Evolutionary conservation across 1,140 invertebrate genomes (phyloP).

Genomic region (Augochlora pura): DNA sequence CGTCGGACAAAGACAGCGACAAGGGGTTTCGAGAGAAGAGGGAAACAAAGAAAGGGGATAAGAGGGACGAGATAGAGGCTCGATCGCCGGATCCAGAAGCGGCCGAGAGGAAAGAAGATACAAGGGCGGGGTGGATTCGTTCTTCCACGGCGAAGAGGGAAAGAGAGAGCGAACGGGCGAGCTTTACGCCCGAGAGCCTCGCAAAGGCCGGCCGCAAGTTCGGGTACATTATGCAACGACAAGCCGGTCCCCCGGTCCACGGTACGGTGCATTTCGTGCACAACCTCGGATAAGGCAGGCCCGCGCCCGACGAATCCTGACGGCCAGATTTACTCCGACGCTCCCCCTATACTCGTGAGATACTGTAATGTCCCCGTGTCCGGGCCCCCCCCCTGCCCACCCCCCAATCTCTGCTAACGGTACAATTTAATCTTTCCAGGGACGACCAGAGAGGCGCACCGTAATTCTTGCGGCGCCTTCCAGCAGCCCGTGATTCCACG

Average conservation of each 20-base stretch:
- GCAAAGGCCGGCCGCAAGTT: constrained; percentile 56
- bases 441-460: not conserved
- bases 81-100: no score
- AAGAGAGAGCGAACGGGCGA: not conserved
- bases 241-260: constrained; percentile 7
- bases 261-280: constrained; percentile 26
- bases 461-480: constrained; percentile 21
- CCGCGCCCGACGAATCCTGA: constrained; percentile 37
- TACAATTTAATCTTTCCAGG: constrained; percentile 37
- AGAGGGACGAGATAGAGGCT: not conserved
- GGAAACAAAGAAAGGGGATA: not conserved
- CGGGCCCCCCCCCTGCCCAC: not conserved
- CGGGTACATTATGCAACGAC: constrained; percentile 58
- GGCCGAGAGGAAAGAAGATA: no score
- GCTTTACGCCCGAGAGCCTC: constrained; percentile 35
- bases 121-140: constrained; percentile 7
- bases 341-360: constrained; percentile 1
- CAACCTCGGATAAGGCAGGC: not conserved
- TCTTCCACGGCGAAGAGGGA: not conserved
- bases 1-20: not conserved
- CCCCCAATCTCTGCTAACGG: not conserved
- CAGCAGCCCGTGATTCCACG: not conserved
- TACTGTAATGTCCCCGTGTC: constrained; percentile 26
- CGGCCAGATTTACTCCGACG: constrained; percentile 40
- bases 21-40: not conserved